Percentiles rank a stretch among this genome's conserved stretches.
Conservation (phyloP, 2,797 vertebrate species). For the Choloepus didactylus region DNA sequence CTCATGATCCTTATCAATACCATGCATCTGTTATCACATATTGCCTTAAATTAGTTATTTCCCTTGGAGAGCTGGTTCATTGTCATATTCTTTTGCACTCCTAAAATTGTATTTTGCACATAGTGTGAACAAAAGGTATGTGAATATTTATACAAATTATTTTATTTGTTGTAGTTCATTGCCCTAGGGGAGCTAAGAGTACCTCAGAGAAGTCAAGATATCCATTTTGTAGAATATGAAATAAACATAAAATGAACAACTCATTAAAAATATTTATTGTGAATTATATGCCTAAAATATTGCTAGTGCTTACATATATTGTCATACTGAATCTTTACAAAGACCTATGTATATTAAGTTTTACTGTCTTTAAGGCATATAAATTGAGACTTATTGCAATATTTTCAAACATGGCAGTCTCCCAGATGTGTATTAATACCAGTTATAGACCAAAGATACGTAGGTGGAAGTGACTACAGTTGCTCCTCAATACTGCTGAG, state of each 20-base stretch:
- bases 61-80: background rate
- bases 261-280: conserved; percentile 33
- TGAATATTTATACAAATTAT: background rate
- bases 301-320: background rate
- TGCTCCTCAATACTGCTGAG: background rate
- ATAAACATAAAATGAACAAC: background rate
- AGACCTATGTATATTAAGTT: background rate
- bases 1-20: background rate
- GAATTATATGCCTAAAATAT: background rate
- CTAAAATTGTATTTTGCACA: background rate
- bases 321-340: background rate
- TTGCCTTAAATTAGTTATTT: background rate
- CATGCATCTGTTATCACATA: background rate
- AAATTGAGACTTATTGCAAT: background rate
- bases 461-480: background rate
- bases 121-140: background rate
- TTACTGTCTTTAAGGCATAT: background rate
- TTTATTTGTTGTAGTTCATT: background rate
- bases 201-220: background rate
- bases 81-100: background rate
- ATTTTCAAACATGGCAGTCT: background rate
- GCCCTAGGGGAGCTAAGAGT: background rate
- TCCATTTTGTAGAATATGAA: background rate
- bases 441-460: background rate
- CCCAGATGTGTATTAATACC: background rate